Evolutionary conservation across 2,113 vertebrate genomes (phyloP).

Genomic region (Charina bottae): DNA sequence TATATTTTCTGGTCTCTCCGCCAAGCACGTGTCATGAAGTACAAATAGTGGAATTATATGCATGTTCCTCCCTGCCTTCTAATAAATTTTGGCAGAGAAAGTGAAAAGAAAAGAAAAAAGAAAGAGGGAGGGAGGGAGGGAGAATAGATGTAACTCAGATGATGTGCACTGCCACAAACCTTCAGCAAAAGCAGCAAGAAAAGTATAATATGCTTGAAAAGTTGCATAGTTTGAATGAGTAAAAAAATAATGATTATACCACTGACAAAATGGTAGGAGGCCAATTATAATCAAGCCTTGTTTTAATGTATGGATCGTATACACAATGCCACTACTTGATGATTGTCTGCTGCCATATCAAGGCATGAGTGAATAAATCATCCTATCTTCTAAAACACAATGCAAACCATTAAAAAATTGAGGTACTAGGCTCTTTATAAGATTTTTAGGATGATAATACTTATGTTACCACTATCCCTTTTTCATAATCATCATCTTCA

Average conservation of each 20-base stretch:
- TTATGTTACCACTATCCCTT: background rate
- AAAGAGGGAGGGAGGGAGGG: background rate
- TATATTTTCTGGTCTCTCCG: conserved; percentile 39
- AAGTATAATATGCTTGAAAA: background rate
- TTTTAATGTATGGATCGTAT: background rate
- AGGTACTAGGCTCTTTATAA: background rate
- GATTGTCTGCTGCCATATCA: background rate
- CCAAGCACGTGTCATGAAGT: conserved; percentile 42
- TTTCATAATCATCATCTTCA: too few species aligned
- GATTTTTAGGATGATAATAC: background rate
- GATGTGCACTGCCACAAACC: conserved; percentile 15
- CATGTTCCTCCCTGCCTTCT: conserved; percentile 46
- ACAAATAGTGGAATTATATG: conserved; percentile 48
- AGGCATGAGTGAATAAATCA: background rate
- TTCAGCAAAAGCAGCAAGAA: conserved; percentile 38
- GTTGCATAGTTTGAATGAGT: background rate
- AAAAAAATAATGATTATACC: background rate
- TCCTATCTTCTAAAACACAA: background rate
- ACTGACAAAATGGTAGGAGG: background rate
- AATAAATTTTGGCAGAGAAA: conserved; percentile 51
- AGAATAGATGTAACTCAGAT: conserved; percentile 51
- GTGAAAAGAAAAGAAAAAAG: conserved; percentile 42
- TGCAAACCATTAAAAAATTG: background rate
- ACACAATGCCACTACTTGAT: background rate
- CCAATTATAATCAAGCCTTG: background rate